These are phyloP conservation scores for Oncorhynchus clarkii DNA, from an alignment of 2,113 vertebrate genomes.

Conservation along the genomic window DNA sequence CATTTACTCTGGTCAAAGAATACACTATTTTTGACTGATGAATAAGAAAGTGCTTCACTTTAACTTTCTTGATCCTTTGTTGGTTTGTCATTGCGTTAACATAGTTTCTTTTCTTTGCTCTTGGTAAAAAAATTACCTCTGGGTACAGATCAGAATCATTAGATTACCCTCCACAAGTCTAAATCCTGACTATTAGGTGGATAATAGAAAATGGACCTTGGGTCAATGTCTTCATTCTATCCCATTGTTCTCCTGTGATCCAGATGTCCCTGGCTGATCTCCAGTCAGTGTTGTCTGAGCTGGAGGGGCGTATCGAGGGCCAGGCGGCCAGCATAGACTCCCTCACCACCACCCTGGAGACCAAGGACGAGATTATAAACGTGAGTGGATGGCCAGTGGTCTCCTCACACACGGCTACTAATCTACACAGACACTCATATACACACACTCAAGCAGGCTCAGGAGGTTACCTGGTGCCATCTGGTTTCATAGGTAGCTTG, in stretches of 20 bases:
- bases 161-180: too few species aligned
- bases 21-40: too few species aligned
- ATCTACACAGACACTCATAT: neutral
- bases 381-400: constrained; percentile 46
- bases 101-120: neutral
- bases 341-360: constrained; percentile 67
- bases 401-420: neutral
- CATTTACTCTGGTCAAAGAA: too few species aligned
- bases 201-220: too few species aligned
- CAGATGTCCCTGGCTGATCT: constrained; percentile 72
- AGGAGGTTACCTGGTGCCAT: neutral
- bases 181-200: too few species aligned
- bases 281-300: constrained; percentile 61
- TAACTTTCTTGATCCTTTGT: neutral
- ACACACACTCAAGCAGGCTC: neutral
- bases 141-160: too few species aligned
- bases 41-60: neutral
- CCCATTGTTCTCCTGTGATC: neutral
- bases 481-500: neutral
- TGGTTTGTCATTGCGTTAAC: neutral
- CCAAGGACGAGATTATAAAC: constrained; percentile 75
- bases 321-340: constrained; percentile 67
- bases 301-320: constrained; percentile 61
- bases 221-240: too few species aligned
- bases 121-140: too few species aligned